Conservation (phyloP, 2,888 invertebrate species). For the Hartigia nigra region DNA sequence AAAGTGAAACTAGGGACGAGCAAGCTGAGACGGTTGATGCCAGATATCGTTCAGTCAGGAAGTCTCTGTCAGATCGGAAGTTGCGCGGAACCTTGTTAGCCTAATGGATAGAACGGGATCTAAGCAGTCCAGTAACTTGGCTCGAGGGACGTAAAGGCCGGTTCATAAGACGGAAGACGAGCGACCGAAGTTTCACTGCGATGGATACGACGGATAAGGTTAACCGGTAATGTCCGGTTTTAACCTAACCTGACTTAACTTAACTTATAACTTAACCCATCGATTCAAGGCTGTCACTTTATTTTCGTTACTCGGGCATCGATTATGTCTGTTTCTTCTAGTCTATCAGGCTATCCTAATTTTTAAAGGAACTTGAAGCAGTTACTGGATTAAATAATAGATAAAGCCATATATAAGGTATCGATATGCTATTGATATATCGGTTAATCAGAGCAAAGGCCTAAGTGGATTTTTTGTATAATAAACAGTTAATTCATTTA, state of each 20-base stretch:
- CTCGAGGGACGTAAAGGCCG: not conserved
- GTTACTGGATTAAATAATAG: not conserved
- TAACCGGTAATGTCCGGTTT: not conserved
- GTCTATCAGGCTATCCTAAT: not conserved
- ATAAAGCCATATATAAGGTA: too few species aligned
- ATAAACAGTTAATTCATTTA: conserved; percentile 9
- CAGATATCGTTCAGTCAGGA: not conserved
- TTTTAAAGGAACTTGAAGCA: not conserved
- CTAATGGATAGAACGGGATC: conserved; percentile 37
- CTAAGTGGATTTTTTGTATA: not conserved
- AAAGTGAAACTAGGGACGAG: not conserved
- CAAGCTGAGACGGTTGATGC: not conserved
- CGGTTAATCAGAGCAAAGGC: not conserved
- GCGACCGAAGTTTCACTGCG: not conserved
- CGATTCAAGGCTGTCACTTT: not conserved
- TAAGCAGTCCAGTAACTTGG: conserved; percentile 31
- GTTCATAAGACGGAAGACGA: not conserved
- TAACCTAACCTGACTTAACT: not conserved
- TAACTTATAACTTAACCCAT: not conserved
- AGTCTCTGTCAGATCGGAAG: conserved; percentile 15
- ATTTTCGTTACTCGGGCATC: not conserved
- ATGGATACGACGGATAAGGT: not conserved
- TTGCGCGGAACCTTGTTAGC: conserved; percentile 42
- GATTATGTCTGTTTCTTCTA: too few species aligned
- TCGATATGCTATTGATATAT: too few species aligned